Percentiles rank a stretch among this genome's conserved stretches.
Conservation (phyloP, 2,797 vertebrate genomes). For the Etheostoma nigrum region DNA sequence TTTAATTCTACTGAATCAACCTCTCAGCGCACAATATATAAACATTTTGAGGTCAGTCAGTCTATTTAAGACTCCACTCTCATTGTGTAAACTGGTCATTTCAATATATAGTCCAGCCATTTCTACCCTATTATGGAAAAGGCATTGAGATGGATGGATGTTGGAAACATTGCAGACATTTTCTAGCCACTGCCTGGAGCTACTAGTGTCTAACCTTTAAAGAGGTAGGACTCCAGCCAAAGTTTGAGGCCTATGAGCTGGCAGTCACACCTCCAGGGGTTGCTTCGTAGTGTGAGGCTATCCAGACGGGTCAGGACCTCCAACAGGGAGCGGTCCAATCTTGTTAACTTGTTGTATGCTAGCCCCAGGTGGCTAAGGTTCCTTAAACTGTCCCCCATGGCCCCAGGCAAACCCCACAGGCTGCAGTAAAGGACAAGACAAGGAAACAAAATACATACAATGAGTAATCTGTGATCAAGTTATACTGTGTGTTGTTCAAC, state of each 20-base stretch:
- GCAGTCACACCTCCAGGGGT: conserved; percentile 96
- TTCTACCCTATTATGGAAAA: conserved; percentile 6
- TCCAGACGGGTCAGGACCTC: conserved; percentile 90
- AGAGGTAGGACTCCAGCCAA: conserved; percentile 96
- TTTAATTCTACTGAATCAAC: conserved; percentile 39
- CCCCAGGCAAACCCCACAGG: conserved; percentile 87
- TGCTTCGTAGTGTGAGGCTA: conserved; percentile 89
- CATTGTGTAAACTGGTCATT: conserved; percentile 9
- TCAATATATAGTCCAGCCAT: not conserved
- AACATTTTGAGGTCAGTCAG: conserved; percentile 6
- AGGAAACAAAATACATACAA: conserved; percentile 6
- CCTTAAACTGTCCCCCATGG: conserved; percentile 87
- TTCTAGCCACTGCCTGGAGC: not conserved
- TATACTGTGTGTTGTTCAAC: not conserved
- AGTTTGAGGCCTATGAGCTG: conserved; percentile 94
- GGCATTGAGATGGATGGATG: conserved; percentile 9
- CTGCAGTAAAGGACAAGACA: conserved; percentile 46
- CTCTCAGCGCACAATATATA: conserved; percentile 15
- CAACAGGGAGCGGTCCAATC: conserved; percentile 89
- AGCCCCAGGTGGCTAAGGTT: conserved; percentile 92
- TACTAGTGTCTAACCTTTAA: conserved; percentile 88
- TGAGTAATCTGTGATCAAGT: not conserved
- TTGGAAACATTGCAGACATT: conserved; percentile 12
- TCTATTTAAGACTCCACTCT: conserved; percentile 5
- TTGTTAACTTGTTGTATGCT: conserved; percentile 90